Conservation (phyloP, 2,888 invertebrate species). For the Bellardia pandia region DNA sequence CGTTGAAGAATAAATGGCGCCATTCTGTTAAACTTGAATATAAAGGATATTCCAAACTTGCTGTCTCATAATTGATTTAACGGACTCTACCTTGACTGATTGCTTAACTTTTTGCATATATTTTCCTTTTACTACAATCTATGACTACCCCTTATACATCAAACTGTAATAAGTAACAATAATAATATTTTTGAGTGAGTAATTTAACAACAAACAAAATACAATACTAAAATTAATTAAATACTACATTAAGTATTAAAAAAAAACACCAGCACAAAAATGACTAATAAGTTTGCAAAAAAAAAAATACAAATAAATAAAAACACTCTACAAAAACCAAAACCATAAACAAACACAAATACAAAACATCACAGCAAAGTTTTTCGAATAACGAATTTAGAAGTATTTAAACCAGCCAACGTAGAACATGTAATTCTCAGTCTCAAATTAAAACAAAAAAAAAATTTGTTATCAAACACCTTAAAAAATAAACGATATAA, state of each 20-base stretch:
- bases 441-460: neutral
- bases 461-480: conserved; percentile 12
- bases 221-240: conserved; percentile 31
- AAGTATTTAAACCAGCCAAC: conserved; percentile 48
- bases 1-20: too few species aligned
- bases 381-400: conserved; percentile 25
- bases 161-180: conserved; percentile 3
- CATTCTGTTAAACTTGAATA: too few species aligned
- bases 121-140: too few species aligned
- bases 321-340: too few species aligned
- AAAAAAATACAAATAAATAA: conserved; percentile 16
- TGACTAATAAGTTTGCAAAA: conserved; percentile 45
- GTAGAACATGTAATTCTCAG: conserved; percentile 51
- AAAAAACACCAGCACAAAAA: conserved; percentile 6
- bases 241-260: neutral
- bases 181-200: conserved; percentile 39
- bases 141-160: neutral
- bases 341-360: neutral
- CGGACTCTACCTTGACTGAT: too few species aligned
- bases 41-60: too few species aligned
- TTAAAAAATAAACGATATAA: neutral
- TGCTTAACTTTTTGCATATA: too few species aligned
- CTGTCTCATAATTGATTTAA: too few species aligned
- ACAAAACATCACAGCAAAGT: conserved; percentile 29
- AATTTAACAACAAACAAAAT: conserved; percentile 35